Evolutionary conservation across 2,888 invertebrate species (phyloP).

Genomic region (Dryomyza anilis): DNA sequence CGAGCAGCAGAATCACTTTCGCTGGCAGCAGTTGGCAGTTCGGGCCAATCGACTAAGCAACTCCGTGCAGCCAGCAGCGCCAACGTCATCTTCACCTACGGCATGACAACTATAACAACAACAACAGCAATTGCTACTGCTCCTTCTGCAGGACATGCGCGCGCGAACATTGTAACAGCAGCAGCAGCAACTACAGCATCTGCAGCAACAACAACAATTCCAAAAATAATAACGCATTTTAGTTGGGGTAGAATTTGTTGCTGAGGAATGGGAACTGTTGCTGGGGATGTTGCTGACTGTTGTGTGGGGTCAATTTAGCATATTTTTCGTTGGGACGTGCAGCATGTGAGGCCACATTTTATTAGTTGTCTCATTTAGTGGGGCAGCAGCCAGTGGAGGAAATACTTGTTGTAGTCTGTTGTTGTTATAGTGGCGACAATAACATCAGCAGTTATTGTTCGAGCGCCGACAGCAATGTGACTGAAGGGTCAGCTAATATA

Average conservation of each 20-base stretch:
- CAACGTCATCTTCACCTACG: conserved; percentile 27
- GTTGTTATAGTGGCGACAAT: conserved; percentile 54
- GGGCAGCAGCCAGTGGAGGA: neutral
- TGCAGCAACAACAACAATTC: neutral
- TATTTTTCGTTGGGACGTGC: conserved; percentile 1
- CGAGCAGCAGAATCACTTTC: conserved; percentile 26
- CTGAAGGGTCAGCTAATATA: too few species aligned
- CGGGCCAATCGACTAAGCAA: neutral
- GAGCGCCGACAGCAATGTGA: too few species aligned
- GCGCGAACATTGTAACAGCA: conserved; percentile 20
- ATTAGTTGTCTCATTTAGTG: neutral
- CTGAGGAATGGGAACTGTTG: too few species aligned
- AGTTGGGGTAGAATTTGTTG: neutral
- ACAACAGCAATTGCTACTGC: conserved; percentile 10
- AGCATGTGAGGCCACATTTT: neutral
- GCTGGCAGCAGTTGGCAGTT: conserved; percentile 6
- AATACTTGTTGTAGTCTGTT: conserved; percentile 16
- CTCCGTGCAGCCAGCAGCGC: neutral
- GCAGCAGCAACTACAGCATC: conserved; percentile 2
- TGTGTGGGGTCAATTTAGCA: too few species aligned
- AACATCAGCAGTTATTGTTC: conserved; percentile 34
- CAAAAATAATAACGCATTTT: neutral
- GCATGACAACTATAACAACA: conserved; percentile 13
- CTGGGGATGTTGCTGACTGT: too few species aligned
- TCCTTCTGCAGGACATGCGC: conserved; percentile 33